phyloP scores from a whole-genome alignment of 2,797 vertebrate genomes.

The Cheirogaleus major region DNA sequence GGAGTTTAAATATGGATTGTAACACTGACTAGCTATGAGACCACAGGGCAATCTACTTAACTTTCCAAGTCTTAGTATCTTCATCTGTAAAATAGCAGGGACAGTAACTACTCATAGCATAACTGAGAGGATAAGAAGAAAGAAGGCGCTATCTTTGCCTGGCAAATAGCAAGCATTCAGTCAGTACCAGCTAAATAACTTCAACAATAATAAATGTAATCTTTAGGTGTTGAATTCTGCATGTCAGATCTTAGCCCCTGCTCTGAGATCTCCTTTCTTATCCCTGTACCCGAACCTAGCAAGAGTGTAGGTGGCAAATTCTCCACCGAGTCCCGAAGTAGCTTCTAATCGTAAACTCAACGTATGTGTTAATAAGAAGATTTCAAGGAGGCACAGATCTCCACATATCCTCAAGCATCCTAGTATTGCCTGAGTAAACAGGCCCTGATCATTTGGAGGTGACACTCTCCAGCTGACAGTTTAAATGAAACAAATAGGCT shows the following conservation, averaged over 20 bases:
- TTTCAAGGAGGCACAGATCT: background rate
- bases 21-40: background rate
- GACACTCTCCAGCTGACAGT: background rate
- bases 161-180: background rate
- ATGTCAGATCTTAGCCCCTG: no score
- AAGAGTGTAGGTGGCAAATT: background rate
- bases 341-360: background rate
- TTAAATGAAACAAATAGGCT: background rate
- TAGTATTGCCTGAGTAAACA: background rate
- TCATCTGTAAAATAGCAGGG: background rate
- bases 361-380: background rate
- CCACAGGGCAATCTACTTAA: background rate
- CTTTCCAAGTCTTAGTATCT: background rate
- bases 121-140: background rate
- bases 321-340: background rate
- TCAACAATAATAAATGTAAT: background rate
- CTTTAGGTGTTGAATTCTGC: background rate
- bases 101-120: background rate
- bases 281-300: background rate
- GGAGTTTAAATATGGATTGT: background rate
- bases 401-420: background rate
- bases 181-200: background rate
- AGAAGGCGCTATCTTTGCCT: background rate
- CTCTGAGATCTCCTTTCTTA: background rate
- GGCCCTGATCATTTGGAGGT: background rate